Percentiles rank a stretch among this genome's conserved stretches.
Conservation (phyloP, 2,113 vertebrate species). For the Oreochromis tanganicae region DNA sequence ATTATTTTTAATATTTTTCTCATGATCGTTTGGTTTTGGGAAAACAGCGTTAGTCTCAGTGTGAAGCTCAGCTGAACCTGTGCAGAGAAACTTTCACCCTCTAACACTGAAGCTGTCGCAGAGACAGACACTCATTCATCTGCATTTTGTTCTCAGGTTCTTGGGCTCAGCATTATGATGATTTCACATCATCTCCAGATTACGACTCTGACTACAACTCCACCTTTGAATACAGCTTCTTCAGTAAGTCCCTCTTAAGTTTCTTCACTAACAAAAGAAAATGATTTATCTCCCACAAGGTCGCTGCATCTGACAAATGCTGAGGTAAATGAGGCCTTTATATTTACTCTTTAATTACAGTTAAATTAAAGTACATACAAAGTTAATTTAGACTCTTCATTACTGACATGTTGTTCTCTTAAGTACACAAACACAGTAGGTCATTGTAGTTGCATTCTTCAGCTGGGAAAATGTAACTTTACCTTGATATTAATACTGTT, state of each 20-base stretch:
- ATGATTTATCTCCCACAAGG: neutral
- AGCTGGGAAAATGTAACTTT: neutral
- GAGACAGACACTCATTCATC: neutral
- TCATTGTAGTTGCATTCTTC: neutral
- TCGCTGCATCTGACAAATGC: neutral
- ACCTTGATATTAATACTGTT: neutral
- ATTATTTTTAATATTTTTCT: neutral
- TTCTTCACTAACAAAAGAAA: neutral
- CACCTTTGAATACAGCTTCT: conserved; percentile 42
- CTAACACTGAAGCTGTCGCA: too few species aligned
- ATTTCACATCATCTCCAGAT: neutral
- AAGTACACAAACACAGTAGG: neutral
- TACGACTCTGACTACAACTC: conserved; percentile 25
- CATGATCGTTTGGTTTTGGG: neutral
- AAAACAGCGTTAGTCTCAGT: neutral
- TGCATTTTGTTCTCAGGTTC: neutral
- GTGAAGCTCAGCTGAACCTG: neutral
- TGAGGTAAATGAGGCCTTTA: neutral
- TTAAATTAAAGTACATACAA: neutral
- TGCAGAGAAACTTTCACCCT: neutral
- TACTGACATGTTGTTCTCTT: neutral
- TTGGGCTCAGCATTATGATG: neutral
- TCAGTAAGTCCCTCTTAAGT: conserved; percentile 19
- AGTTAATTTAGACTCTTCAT: neutral
- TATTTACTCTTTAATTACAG: neutral